A percentile compares a stretch with the other conserved stretches of the same genome.
phyloP scores from a whole-genome alignment of 37 sponge, comb jelly and placozoan species.

The Eunapius fragilis region DNA sequence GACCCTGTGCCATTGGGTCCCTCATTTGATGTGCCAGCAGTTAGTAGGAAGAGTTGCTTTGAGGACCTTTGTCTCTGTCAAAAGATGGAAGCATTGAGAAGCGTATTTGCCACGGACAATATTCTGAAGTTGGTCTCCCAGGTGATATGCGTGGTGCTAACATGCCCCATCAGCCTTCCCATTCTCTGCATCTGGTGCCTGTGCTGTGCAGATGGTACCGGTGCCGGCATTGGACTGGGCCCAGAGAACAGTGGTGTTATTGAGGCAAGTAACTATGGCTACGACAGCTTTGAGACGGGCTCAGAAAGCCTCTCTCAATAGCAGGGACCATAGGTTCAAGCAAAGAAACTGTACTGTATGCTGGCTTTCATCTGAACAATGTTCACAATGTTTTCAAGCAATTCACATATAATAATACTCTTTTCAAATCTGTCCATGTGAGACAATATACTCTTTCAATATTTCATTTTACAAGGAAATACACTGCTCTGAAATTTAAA shows the following conservation, averaged over 20 bases:
- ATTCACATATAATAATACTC: too few species aligned
- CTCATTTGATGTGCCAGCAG: too few species aligned
- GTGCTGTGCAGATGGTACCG: background rate
- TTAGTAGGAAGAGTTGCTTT: too few species aligned
- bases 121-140: background rate
- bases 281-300: background rate
- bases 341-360: too few species aligned
- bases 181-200: background rate
- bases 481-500: too few species aligned
- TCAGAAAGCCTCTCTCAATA: background rate
- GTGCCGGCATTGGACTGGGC: background rate
- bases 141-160: background rate
- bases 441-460: too few species aligned
- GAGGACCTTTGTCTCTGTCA: background rate
- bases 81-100: background rate
- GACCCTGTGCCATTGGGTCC: background rate
- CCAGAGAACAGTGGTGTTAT: background rate
- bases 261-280: background rate
- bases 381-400: too few species aligned
- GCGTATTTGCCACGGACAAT: background rate
- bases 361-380: too few species aligned
- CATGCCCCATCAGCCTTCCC: background rate
- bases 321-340: too few species aligned
- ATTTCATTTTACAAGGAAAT: too few species aligned
- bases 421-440: too few species aligned